Evolutionary conservation across 2,113 vertebrate genomes (phyloP), one percentile per base, ranked within the genome.

Genomic region (Paracanthobrama guichenoti): DNA sequence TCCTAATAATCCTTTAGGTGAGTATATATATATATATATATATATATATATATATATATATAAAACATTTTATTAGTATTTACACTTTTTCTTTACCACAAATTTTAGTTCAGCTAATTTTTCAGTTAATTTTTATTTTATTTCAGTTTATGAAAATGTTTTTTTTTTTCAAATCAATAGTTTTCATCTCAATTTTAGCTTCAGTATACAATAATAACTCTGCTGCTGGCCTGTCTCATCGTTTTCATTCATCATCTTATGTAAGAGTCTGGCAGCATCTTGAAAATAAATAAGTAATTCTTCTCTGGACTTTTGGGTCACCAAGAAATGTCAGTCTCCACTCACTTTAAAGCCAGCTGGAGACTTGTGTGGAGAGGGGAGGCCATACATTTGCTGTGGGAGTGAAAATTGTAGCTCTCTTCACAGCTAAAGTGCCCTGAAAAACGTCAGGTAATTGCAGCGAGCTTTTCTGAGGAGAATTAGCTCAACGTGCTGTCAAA

Each of bases 401-500:
- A 79, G 75, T 79, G 59, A 71, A 84, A 87, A 89, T 82, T 79
- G 73, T n/a, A 81, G 81, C 71, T 74, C 24, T 80, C 26, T 53
- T 85, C 50, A 48, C 73, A 78, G 31, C 62, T 46, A 20, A 80
- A 84, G 57, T 59, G 18, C 42, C 46, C 53, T 24, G 55, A 79
- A 86, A 74, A 80, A 62, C 62, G 12, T 2, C 69, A 85, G 84
- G 72, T 82, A 80, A 89, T 76, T 76, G 77, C 44, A 35, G 22
- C 7, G 14, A 74, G 75, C 55, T 84, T 82, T 80, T 50, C 72
- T 28, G 67, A 44, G 24, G 24, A 46, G 24, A 39, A 67, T 74
- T 20, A 62, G 59, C 66, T 86, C 73, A 82, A 84, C 79, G 66
- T 31, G 35, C 53, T 82, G 81, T 82, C 42, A 75, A 24, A 79